Evolutionary conservation across 2,797 vertebrate genomes (phyloP).

Genomic region (Oryzias sinensis): DNA sequence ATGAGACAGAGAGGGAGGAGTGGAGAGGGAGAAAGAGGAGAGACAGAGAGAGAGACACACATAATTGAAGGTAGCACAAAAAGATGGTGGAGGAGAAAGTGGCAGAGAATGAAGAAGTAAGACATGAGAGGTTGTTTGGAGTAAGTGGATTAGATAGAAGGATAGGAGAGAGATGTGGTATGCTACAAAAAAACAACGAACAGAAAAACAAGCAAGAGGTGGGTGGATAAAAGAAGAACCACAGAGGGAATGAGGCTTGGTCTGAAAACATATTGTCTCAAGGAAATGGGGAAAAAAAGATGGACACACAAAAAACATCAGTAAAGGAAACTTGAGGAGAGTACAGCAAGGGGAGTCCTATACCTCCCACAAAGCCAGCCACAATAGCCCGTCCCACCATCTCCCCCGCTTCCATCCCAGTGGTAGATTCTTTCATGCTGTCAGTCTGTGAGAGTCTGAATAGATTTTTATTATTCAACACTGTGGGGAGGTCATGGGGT

Average conservation of each 20-base stretch:
- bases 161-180: constrained; percentile 4
- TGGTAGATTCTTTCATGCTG: constrained; percentile 72
- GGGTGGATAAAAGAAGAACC: constrained; percentile 46
- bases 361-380: constrained; percentile 73
- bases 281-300: constrained; percentile 13
- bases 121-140: constrained; percentile 55
- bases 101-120: constrained; percentile 41
- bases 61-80: constrained; percentile 55
- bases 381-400: constrained; percentile 34
- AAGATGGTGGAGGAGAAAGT: constrained; percentile 38
- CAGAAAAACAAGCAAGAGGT: constrained; percentile 15
- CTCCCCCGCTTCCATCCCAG: constrained; percentile 13
- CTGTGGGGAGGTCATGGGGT: constrained; percentile 66
- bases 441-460: constrained; percentile 66
- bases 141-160: constrained; percentile 44
- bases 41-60: constrained; percentile 19
- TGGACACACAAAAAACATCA: constrained; percentile 30
- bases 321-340: constrained; percentile 36
- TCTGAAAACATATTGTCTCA: constrained; percentile 46
- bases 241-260: constrained; percentile 45
- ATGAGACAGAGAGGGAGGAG: constrained; percentile 71
- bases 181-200: constrained; percentile 12
- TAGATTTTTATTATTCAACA: constrained; percentile 78
- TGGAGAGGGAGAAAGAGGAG: constrained; percentile 32
- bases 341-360: constrained; percentile 38